phyloP scores from a whole-genome alignment of 2,113 vertebrate genomes.

The Microcebus jonahi region DNA sequence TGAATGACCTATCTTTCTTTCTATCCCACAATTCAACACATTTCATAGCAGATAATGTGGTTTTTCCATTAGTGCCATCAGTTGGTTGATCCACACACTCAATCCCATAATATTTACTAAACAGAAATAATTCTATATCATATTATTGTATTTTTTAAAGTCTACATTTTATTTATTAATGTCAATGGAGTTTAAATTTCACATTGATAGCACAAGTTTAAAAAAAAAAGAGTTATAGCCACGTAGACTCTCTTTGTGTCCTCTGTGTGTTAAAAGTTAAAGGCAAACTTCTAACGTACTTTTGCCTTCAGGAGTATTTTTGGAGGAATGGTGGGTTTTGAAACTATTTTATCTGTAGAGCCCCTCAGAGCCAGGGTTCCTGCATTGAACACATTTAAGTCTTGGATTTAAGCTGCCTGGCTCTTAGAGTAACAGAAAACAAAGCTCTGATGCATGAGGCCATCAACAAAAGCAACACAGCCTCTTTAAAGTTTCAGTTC shows the following conservation, averaged over 20 bases:
- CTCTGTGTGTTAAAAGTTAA: conserved; percentile 50
- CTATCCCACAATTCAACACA: background rate
- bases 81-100: background rate
- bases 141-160: background rate
- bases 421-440: conserved; percentile 58
- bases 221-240: background rate
- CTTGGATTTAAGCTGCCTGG: conserved; percentile 41
- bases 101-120: background rate
- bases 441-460: conserved; percentile 55
- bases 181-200: conserved; percentile 38
- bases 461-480: conserved; percentile 36
- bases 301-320: conserved; percentile 66
- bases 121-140: background rate
- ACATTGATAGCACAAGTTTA: background rate
- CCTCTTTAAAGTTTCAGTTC: conserved; percentile 69
- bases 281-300: conserved; percentile 60
- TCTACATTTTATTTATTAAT: conserved; percentile 30
- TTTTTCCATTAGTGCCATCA: background rate
- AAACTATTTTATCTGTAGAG: conserved; percentile 56
- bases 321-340: conserved; percentile 32
- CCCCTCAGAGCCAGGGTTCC: conserved; percentile 11
- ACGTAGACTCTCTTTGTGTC: background rate
- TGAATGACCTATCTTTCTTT: background rate
- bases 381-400: conserved; percentile 30
- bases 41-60: background rate